A percentile compares a stretch with the other conserved stretches of the same genome.
These are phyloP conservation scores for Crepidodera aurea DNA, from an alignment of 2,888 invertebrate species.

Conservation along the genomic window DNA sequence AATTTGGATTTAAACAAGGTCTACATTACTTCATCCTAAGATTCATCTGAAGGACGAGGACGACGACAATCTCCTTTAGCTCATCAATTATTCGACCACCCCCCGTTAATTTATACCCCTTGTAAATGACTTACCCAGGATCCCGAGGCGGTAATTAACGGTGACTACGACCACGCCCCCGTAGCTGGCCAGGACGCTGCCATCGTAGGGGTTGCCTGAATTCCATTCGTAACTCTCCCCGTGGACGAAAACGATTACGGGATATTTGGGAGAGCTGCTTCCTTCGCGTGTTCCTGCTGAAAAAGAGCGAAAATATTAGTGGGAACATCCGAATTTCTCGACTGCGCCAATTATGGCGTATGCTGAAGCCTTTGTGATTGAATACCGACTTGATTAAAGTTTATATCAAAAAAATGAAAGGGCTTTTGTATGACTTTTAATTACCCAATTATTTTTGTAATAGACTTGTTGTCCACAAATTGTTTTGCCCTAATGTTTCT, in stretches of 20 bases:
- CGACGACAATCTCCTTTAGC: constrained; percentile 27
- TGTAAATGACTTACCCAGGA: constrained; percentile 72
- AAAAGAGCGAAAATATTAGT: constrained; percentile 43
- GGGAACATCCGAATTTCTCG: constrained; percentile 18
- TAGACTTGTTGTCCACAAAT: no score
- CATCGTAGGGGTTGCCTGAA: constrained; percentile 98
- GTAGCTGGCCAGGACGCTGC: constrained; percentile 92
- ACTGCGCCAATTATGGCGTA: not conserved
- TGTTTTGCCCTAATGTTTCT: no score
- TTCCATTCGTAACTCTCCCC: constrained; percentile 98
- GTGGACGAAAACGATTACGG: constrained; percentile 94
- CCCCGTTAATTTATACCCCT: constrained; percentile 34
- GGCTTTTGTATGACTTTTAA: no score
- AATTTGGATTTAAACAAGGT: constrained; percentile 22
- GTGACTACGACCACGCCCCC: constrained; percentile 89
- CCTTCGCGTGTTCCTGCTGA: constrained; percentile 70
- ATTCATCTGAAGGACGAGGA: constrained; percentile 3
- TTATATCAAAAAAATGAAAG: no score
- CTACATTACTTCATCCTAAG: constrained; percentile 21
- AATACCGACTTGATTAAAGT: not conserved
- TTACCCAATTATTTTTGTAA: no score
- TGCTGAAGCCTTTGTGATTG: not conserved
- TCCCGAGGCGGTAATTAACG: constrained; percentile 82
- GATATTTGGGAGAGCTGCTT: constrained; percentile 69
- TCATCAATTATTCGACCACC: constrained; percentile 35